Base-by-base conservation (phyloP, 1,140 invertebrate genomes). In the Atta cephalotes region DNA sequence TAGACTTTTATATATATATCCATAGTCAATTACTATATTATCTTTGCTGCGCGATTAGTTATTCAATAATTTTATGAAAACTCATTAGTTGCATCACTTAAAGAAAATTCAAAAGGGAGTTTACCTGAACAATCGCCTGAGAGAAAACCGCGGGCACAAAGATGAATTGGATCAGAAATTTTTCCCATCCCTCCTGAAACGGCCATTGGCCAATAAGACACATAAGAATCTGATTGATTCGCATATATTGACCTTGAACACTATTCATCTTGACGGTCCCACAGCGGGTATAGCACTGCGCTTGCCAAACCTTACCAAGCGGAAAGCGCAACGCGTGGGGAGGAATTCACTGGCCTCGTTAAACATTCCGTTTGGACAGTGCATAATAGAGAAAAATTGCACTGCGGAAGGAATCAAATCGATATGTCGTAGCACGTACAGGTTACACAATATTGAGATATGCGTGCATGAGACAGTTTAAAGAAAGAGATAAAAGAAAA, bases 51-150 rank as follows among this genome's bases (percentile, higher is more conserved):
- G 5, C 28, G 10, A 74, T 14, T 18, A 58, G 25, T 58, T 51
- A 56, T 45, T 35, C 4, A 56, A 25, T 21, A 63, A 49, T 16
- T 45, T 45, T n/a, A 49, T 85, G n/a, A 60, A 65, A 82, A 58
- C 51, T 18, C 31, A 68, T 51, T 49, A 62, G 18, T 9, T 21
- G 6, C 3, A 7, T 45, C 25, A 39, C 53, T 53, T 9, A 6
- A 62, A 6, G 53, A 51, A 1, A 35, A 49, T 74, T 51, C 16
- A 45, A 21, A 12, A 6, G 2, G 7, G 12, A 16, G 6, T 84
- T 84, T 91, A 93, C 92, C 91, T 93, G 91, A n/a, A 93, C 1
- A 9, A 84, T 21, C 7, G 62, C 71, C 35, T 93, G 92, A 10
- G 60, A 31, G 5, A 35, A 9, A 63, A 91, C 39, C 2, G 86